phyloP scores from a whole-genome alignment of 2,113 vertebrate species.

The human (Homo sapiens) region DNA sequence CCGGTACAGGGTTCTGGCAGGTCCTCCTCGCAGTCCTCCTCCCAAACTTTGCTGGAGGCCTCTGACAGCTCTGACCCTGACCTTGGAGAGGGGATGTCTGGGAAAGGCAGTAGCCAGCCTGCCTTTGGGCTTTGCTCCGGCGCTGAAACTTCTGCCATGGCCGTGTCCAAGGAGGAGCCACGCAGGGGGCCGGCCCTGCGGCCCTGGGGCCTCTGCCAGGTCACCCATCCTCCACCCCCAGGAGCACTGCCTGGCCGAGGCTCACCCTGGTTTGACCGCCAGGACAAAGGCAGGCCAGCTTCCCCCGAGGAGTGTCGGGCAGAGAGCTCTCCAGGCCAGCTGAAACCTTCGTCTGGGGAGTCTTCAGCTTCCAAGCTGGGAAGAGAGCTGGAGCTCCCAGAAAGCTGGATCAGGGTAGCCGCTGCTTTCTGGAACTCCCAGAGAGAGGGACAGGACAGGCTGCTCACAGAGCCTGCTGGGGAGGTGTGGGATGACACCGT shows the following conservation, averaged over 20 bases:
- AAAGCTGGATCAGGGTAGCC: slow-evolving; percentile 73
- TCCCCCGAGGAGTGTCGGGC: neutral
- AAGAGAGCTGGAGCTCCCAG: slow-evolving; percentile 64
- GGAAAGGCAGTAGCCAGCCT: accelerated
- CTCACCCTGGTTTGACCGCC: neutral
- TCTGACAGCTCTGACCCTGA: neutral
- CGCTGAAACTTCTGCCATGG: neutral
- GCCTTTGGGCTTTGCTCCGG: accelerated
- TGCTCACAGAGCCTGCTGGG: neutral
- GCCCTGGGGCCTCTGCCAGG: neutral
- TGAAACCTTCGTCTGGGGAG: slow-evolving; percentile 56
- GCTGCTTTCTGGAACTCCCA: slow-evolving; percentile 80
- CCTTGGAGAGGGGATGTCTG: neutral
- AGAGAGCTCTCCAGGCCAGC: slow-evolving; percentile 55
- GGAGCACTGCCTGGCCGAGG: neutral
- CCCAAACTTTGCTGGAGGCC: slow-evolving; percentile 18
- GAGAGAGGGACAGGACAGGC: slow-evolving; percentile 58
- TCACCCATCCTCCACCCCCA: neutral
- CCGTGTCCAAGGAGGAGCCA: neutral
- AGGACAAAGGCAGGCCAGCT: neutral
- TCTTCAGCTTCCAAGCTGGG: slow-evolving; percentile 57
- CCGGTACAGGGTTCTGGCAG: accelerated
- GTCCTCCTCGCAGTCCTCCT: neutral
- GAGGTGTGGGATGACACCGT: accelerated
- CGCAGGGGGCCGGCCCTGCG: accelerated